Evolutionary conservation across 2,113 vertebrate genomes (phyloP), one percentile per base, ranked within the genome.

Genomic region (Plotosus lineatus): DNA sequence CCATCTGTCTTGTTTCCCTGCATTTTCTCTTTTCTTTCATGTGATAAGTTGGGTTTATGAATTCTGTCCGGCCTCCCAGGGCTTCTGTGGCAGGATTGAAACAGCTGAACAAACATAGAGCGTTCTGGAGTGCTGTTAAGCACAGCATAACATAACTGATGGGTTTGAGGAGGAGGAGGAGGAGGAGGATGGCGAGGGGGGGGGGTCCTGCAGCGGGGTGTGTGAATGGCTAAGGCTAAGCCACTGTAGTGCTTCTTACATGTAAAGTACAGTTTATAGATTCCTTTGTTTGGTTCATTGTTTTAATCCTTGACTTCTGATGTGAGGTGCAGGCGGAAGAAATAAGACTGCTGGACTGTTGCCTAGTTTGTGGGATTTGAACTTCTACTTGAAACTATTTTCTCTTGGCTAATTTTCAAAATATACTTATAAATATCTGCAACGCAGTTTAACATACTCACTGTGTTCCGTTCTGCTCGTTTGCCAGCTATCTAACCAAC

Each of bases 51-150:
- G 90, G 91, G 89, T 91, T 90, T 91, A 92, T 92, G 91, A 91
- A 90, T 92, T 92, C 91, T 92, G 90, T 23, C 14, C 56, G 83
- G 90, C 92, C 91, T 91, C 91, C 91, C 90, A 55, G 89, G 89
- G 88, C 89, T 90, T 91, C 89, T 90, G 88, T 89, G 86, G 85
- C 86, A 88, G 88, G 88, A 87, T 87, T 88, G 84, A 78, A 73
- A 88, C 93, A 94, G 93, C 93, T 94, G 92, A 91, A 92, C 90
- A 94, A 94, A 94, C 91, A 94, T 9, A 83, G 77, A 61, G 56
- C 68, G 53, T 81, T 83, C 75, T 86, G 82, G 78, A 83, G 85
- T 80, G 55, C 69, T 81, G 85, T 82, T 86, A 79, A 81, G 77
- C 75, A 77, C 77, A 75, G 85, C 81, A 86, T 80, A 78, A 81